Conservation (phyloP, 2,113 vertebrate species). For the Perognathus longimembris region DNA sequence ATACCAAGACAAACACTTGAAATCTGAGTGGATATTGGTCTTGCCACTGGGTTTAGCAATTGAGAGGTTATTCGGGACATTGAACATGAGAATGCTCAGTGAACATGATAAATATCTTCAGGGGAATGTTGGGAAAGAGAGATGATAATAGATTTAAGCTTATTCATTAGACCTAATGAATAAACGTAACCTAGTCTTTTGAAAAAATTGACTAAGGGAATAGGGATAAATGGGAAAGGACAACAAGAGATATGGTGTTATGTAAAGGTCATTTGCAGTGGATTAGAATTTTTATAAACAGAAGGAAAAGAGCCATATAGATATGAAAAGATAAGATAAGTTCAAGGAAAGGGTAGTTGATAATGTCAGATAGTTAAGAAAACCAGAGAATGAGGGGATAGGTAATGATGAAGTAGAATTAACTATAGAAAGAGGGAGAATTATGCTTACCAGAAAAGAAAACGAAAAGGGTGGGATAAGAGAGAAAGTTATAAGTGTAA, state of each 20-base stretch:
- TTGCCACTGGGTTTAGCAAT: background rate
- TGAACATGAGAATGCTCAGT: background rate
- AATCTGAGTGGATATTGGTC: background rate
- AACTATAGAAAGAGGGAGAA: background rate
- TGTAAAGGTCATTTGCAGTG: background rate
- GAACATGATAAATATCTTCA: background rate
- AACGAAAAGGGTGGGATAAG: background rate
- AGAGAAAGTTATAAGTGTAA: background rate
- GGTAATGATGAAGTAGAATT: background rate
- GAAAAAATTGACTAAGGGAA: constrained; percentile 17
- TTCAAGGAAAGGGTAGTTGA: background rate
- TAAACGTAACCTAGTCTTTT: background rate
- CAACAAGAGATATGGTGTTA: background rate
- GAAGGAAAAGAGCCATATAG: background rate
- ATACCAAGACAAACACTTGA: background rate
- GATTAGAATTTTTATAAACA: background rate
- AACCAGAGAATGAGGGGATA: background rate
- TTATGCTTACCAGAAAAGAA: background rate
- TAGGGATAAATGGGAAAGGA: background rate
- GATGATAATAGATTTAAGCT: background rate
- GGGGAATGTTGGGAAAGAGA: background rate
- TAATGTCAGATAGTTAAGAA: background rate
- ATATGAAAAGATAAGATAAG: background rate
- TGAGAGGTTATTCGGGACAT: background rate
- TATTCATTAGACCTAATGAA: background rate